Conservation (phyloP, 2,888 invertebrate species). For the Crocallis elinguaria region DNA sequence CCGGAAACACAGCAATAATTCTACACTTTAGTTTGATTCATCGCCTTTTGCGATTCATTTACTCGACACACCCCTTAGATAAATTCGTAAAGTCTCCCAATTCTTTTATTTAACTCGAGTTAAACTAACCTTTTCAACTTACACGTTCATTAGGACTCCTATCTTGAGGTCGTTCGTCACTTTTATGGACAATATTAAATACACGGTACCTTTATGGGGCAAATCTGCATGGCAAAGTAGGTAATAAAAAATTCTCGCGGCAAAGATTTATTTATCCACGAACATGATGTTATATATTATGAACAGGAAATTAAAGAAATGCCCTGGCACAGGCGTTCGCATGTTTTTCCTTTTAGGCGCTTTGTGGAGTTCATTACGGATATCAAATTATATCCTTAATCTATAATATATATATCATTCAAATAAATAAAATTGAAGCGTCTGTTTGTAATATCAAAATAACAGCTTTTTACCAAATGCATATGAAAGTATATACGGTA, state of each 20-base stretch:
- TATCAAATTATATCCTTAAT: no score
- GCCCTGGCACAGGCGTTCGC: not conserved
- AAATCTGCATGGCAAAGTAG: constrained; percentile 11
- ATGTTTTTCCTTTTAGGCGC: not conserved
- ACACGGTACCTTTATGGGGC: constrained; percentile 9
- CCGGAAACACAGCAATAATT: no score
- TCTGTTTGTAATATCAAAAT: no score
- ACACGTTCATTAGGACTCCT: not conserved
- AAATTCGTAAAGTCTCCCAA: no score
- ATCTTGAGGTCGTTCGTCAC: constrained; percentile 4
- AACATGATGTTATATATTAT: not conserved
- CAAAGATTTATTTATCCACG: constrained; percentile 3
- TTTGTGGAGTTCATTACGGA: not conserved
- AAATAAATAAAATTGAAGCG: no score
- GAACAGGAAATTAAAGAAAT: constrained; percentile 14
- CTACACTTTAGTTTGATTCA: no score
- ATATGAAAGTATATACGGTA: no score
- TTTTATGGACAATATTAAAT: constrained; percentile 22
- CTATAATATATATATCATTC: no score
- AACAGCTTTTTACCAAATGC: no score
- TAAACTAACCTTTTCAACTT: not conserved
- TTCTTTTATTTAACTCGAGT: no score
- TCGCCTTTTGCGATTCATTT: no score
- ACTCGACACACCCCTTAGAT: no score
- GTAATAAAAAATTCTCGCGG: constrained; percentile 7